These are phyloP conservation scores for Aphelinus atriplicis DNA, from an alignment of 1,140 invertebrate genomes.

Conservation along the genomic window DNA sequence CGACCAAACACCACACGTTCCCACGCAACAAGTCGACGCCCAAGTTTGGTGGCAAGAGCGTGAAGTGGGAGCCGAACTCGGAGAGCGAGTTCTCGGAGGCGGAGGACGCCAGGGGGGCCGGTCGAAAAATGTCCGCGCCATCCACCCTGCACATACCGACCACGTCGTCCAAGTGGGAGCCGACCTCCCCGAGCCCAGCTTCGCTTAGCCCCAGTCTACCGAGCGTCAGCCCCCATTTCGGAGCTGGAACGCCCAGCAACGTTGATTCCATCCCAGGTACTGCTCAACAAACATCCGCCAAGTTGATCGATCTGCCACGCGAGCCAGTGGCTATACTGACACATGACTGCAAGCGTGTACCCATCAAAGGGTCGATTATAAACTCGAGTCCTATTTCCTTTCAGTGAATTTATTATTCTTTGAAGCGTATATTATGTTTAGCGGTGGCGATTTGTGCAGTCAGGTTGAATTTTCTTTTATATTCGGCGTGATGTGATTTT, in stretches of 20 bases:
- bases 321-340: too few species aligned
- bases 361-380: too few species aligned
- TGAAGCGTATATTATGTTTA: too few species aligned
- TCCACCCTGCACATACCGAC: conserved; percentile 59
- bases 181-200: conserved; percentile 68
- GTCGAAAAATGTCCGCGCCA: conserved; percentile 61
- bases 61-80: conserved; percentile 74
- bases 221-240: conserved; percentile 66
- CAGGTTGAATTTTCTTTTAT: too few species aligned
- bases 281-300: conserved; percentile 20
- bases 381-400: too few species aligned
- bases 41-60: conserved; percentile 65
- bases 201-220: conserved; percentile 71
- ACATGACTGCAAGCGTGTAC: too few species aligned
- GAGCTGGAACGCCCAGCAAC: conserved; percentile 61
- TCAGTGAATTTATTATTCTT: too few species aligned
- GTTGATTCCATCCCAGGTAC: conserved; percentile 63
- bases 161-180: conserved; percentile 65
- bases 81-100: conserved; percentile 72
- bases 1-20: conserved; percentile 43
- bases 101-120: conserved; percentile 61
- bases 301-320: too few species aligned
- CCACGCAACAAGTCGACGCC: conserved; percentile 7
- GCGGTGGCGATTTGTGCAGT: too few species aligned
- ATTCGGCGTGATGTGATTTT: too few species aligned